Evolutionary conservation across 1,140 invertebrate species (phyloP), one percentile per base, ranked within the genome.

Genomic region (Cydia amplana): DNA sequence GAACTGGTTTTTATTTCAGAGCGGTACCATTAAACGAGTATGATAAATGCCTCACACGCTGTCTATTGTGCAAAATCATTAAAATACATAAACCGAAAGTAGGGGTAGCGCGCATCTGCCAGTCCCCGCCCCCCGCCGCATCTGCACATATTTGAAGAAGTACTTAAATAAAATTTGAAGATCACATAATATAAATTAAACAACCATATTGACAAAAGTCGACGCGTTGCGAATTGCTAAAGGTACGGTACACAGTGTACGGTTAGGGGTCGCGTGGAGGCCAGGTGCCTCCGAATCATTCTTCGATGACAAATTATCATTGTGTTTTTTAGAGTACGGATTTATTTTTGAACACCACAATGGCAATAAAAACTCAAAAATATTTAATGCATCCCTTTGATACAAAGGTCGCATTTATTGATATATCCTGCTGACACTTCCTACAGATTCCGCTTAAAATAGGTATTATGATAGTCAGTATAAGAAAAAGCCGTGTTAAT

Each of bases 151-250:
- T 89, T 90, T 89, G 81, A 83, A 87, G 81, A 90, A 88, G 83
- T 88, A 88, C 87, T 91, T 89, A 87, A 88, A 89, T 84, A 88
- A 79, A 81, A 79, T 90, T 85, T 83, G 83, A 87, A 88, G 86
- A 91, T 90, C 85, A 90, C 85, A 89, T 90, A 90, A 89, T 88
- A 88, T 91, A 87, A 86, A 89, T 91, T 90, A 89, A 89, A 92
- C 84, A 89, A 87, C 82, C 84, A 85, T 88, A 86, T 85, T 88
- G 80, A 87, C 82, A 88, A 89, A 89, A 82, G 85, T 82, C 76
- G 83, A 82, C 79, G 89, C 86, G 86, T 90, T 83, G 79, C 89
- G 79, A 89, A 91, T 90, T 75, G 76, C 67, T 80, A 85, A 83
- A 85, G 78, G 78, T 79, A 74, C 43, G n/a, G n/a, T n/a, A n/a